Evolutionary conservation across 2,888 invertebrate genomes (phyloP).

Genomic region (Eupsilia transversa): DNA sequence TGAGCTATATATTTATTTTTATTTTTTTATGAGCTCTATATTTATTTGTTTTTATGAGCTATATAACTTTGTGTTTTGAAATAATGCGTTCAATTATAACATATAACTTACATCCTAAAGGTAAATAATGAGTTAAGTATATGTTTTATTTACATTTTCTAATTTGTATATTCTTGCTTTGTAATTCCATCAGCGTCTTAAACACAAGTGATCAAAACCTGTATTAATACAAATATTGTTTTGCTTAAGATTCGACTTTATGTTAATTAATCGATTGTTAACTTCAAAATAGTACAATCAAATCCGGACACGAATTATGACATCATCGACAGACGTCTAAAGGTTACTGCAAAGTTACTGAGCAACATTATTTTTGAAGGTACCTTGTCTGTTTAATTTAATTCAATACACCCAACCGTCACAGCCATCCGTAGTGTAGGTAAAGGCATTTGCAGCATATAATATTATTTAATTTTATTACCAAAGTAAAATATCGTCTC

Average conservation of each 20-base stretch:
- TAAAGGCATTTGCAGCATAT: not conserved
- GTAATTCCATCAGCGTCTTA: not conserved
- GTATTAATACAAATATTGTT: slow-evolving; percentile 21
- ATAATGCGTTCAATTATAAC: not conserved
- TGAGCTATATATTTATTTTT: too few relatives aligned
- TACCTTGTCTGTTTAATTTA: slow-evolving; percentile 5
- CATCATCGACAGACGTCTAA: slow-evolving; percentile 67
- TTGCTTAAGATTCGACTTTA: slow-evolving; percentile 31
- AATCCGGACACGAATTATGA: slow-evolving; percentile 71
- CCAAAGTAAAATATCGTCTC: not conserved
- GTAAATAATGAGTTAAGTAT: not conserved
- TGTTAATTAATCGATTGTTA: slow-evolving; percentile 60
- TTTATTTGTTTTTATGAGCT: not conserved
- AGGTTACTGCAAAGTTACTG: slow-evolving; percentile 61
- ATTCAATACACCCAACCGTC: not conserved
- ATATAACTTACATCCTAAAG: not conserved
- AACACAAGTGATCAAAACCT: slow-evolving; percentile 5
- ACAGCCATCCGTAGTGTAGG: not conserved
- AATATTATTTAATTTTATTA: too few relatives aligned
- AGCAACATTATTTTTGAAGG: slow-evolving; percentile 36
- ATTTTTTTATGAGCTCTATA: too few relatives aligned
- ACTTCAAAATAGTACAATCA: slow-evolving; percentile 53
- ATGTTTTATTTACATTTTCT: not conserved
- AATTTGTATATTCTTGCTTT: not conserved
- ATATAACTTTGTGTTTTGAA: not conserved